Conservation (phyloP, 92 coral and sea anemone species). For the Epizoanthus rinbou region DNA sequence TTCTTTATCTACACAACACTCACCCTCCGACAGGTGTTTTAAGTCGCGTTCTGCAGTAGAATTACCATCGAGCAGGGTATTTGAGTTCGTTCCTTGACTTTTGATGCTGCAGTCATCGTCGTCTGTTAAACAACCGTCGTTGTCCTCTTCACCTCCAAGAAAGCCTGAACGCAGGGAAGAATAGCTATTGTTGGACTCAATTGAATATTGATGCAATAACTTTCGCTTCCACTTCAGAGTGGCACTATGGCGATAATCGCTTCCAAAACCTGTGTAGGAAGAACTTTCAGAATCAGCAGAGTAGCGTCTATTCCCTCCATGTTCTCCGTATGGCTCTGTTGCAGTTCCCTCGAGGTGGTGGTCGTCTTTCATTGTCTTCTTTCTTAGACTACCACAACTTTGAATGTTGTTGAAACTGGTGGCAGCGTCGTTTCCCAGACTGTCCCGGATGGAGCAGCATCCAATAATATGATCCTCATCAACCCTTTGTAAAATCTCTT, state of each 20-base stretch:
- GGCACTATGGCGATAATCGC: not conserved
- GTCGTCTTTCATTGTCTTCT: not conserved
- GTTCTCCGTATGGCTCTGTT: no score
- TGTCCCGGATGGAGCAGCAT: not conserved
- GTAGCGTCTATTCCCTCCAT: not conserved
- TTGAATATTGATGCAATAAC: not conserved
- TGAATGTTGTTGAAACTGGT: not conserved
- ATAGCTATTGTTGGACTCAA: slow-evolving; percentile 20
- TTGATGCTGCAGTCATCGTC: slow-evolving; percentile 2
- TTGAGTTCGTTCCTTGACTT: no score
- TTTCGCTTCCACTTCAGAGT: not conserved
- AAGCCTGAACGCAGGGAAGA: slow-evolving; percentile 24
- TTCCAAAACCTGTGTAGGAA: not conserved
- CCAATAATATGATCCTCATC: not conserved
- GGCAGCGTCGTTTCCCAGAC: not conserved
- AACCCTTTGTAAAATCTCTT: not conserved
- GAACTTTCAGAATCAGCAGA: not conserved
- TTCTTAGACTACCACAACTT: not conserved
- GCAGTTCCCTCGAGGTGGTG: not conserved
- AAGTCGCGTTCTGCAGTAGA: no score
- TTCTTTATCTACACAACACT: no score
- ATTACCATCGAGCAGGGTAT: no score
- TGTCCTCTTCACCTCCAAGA: slow-evolving; percentile 33
- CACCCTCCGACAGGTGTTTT: no score
- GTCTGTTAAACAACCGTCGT: slow-evolving; percentile 6